Evolutionary conservation across 1,140 invertebrate genomes (phyloP), one percentile per base, ranked within the genome.

Genomic region (Diabrotica undecimpunctata): DNA sequence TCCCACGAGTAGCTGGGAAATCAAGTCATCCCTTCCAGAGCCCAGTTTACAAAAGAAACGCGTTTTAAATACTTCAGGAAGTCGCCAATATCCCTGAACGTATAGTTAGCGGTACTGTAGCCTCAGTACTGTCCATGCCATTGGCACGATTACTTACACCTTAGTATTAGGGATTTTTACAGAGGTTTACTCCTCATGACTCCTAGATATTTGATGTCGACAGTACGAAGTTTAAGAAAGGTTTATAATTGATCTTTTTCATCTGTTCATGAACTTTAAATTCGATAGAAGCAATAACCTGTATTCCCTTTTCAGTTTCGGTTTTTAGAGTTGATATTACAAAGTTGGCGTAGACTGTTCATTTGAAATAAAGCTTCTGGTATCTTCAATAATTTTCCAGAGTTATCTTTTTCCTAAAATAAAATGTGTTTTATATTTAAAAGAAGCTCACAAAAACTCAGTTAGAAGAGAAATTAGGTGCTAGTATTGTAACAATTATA

Each of bases 101-200:
- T 60, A 50, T 14, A 39, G 58, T 60, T 60, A n/a, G 11, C 41
- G 46, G 46, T 38, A 60, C 58, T 60, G 50, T 60, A 50, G 50
- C 58, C 58, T 37, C 39, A 60, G 58, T 46, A 13, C 58, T 41
- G 46, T 50, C 50, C 58, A 60, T 46, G 13, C 58, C 58, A 8
- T 60, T 12, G 25, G 58, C 58, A 60, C 58, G 58, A 60, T 58
- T 6, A 60, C 58, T 46, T 50, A 60, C 58, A 60, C 58, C 46
- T 60, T 60, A 35, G 58, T 50, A 50, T 60, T 60, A 41, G 58
- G 38, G 58, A 60, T 60, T 60, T 60, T 13, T 60, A 46, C 8
- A n/a, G 58, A 60, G 58, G 58, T 60, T 60, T 60, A 60, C 58
- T 60, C 58, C 58, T 60, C 58, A 13, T 7, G 10, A n/a, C 4